Evolutionary conservation across 2,888 invertebrate species (phyloP).

Genomic region (Heliconius ethilla): DNA sequence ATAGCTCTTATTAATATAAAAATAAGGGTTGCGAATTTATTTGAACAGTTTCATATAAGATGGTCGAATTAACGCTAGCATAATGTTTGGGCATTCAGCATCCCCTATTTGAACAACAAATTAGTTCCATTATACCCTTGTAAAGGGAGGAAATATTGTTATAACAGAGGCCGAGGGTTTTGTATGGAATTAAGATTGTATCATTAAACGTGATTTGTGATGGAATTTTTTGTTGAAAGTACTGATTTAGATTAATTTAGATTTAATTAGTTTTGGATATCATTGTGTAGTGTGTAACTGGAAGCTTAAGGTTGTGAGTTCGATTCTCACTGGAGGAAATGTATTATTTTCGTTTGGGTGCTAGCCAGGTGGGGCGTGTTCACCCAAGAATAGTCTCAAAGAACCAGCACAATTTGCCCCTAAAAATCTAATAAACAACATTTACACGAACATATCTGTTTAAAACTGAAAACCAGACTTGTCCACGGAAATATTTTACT

Average conservation of each 20-base stretch:
- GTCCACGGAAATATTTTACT: no score
- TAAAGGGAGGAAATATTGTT: constrained; percentile 67
- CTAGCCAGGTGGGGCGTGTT: no score
- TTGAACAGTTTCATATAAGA: constrained; percentile 28
- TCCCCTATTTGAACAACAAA: constrained; percentile 80
- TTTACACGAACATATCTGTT: no score
- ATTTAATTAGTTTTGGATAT: background rate
- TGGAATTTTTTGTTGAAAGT: constrained; percentile 45
- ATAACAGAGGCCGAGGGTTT: constrained; percentile 54
- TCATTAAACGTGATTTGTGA: constrained; percentile 41
- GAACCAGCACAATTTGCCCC: no score
- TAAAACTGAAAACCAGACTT: no score
- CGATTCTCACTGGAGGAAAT: no score
- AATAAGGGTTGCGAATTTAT: background rate
- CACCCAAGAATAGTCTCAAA: no score
- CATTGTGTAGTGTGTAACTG: no score
- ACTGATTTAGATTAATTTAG: constrained; percentile 4
- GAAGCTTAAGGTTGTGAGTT: no score
- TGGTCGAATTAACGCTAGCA: constrained; percentile 51
- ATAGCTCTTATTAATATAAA: constrained; percentile 23
- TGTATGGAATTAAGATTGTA: constrained; percentile 45
- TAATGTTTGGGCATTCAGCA: constrained; percentile 71
- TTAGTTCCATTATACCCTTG: constrained; percentile 80
- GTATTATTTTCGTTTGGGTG: no score
- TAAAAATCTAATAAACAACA: no score